A percentile compares a stretch with the other conserved stretches of the same genome.
phyloP scores from a whole-genome alignment of 2,888 invertebrate genomes.

The Lomographa bimaculata region DNA sequence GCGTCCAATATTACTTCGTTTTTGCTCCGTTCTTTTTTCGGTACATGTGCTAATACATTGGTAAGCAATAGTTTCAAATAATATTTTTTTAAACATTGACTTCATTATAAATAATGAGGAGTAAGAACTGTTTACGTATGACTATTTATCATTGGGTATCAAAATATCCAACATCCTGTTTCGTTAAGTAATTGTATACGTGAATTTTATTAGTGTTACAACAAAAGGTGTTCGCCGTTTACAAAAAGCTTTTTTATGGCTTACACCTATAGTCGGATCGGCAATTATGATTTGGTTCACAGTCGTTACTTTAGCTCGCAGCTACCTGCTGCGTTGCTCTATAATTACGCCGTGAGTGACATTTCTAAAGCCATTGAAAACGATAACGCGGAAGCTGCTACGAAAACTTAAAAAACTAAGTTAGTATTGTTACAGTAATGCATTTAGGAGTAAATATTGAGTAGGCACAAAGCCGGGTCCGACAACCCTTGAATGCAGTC shows the following conservation, averaged over 20 bases:
- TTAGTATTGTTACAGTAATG: conserved; percentile 81
- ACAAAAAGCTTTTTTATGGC: conserved; percentile 54
- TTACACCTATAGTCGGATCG: conserved; percentile 58
- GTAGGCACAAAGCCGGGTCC: conserved; percentile 73
- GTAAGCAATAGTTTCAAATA: too few species aligned
- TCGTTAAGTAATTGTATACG: conserved; percentile 37
- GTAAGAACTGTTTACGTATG: too few species aligned
- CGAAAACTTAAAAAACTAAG: conserved; percentile 80
- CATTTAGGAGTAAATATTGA: conserved; percentile 83
- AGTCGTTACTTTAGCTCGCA: conserved; percentile 56
- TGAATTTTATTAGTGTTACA: conserved; percentile 46
- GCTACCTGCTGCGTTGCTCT: conserved; percentile 77
- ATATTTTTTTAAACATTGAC: not conserved
- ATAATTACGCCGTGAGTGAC: conserved; percentile 79
- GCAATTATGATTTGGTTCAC: conserved; percentile 67
- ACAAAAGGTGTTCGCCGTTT: conserved; percentile 50
- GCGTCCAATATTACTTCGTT: conserved; percentile 20
- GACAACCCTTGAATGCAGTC: conserved; percentile 78
- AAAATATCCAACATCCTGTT: conserved; percentile 13
- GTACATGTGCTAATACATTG: too few species aligned
- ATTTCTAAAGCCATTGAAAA: conserved; percentile 78
- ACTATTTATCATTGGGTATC: not conserved
- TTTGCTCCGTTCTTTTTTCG: not conserved
- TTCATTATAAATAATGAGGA: not conserved
- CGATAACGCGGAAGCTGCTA: conserved; percentile 82